Conservation (phyloP, 2,797 vertebrate species). For the Peromyscus attwateri region DNA sequence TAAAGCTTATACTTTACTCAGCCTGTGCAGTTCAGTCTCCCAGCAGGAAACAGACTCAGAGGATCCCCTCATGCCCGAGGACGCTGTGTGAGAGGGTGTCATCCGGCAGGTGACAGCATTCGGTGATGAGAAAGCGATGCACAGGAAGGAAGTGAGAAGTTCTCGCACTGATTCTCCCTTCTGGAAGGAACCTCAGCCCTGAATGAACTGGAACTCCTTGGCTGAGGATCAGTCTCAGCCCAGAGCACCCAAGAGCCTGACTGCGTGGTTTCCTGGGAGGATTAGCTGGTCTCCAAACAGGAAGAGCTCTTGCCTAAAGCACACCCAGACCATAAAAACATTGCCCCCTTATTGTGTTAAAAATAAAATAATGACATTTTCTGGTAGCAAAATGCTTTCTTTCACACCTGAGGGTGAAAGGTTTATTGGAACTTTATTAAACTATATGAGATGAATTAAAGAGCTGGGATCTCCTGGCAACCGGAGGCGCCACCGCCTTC, state of each 20-base stretch:
- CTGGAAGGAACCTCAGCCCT: background rate
- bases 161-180: background rate
- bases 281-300: background rate
- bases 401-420: slow-evolving; percentile 74
- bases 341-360: slow-evolving; percentile 70
- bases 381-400: slow-evolving; percentile 74
- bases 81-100: background rate
- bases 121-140: background rate
- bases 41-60: background rate
- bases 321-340: background rate
- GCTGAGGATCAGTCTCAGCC: background rate
- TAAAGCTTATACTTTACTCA: background rate
- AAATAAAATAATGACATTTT: slow-evolving; percentile 81
- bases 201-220: slow-evolving; percentile 41
- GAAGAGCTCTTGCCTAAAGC: background rate
- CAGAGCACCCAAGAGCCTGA: slow-evolving; percentile 6
- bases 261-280: background rate
- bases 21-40: background rate
- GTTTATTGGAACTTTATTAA: slow-evolving; percentile 85
- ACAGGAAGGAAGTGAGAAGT: background rate
- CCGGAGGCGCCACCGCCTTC: slow-evolving; percentile 78
- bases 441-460: slow-evolving; percentile 85
- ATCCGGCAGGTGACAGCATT: background rate
- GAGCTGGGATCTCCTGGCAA: slow-evolving; percentile 66
- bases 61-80: background rate